phyloP scores from a whole-genome alignment of 2,113 vertebrate species.

The Myodes glareolus region DNA sequence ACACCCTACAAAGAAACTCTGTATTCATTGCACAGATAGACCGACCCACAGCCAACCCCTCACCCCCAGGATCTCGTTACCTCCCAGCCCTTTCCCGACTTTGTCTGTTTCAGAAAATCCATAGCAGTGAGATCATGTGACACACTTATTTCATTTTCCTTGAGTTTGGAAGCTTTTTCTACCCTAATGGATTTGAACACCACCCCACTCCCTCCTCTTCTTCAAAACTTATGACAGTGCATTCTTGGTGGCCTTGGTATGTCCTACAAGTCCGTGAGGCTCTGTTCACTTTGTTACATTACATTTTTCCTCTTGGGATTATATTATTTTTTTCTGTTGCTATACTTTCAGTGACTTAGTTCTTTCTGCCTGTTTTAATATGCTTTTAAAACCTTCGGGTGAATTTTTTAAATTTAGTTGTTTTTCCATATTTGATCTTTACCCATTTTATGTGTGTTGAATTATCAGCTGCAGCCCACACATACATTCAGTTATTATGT shows the following conservation, averaged over 20 bases:
- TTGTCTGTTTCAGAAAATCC: neutral
- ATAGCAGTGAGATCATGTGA: neutral
- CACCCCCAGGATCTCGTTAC: neutral
- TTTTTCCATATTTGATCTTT: neutral
- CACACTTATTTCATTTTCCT: neutral
- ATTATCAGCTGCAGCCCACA: neutral
- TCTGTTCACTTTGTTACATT: neutral
- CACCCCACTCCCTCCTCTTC: neutral
- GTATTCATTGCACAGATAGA: no score
- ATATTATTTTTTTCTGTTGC: neutral
- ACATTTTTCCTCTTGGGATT: neutral
- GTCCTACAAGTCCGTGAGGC: neutral
- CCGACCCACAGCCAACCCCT: no score
- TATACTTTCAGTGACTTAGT: neutral
- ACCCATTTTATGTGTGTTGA: neutral
- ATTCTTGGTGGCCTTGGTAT: no score
- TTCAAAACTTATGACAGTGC: neutral
- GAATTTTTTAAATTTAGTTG: neutral
- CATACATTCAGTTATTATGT: neutral
- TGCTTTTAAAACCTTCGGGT: neutral
- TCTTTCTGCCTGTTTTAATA: neutral
- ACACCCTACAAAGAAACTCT: neutral
- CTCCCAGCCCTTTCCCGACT: neutral
- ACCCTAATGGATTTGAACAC: neutral
- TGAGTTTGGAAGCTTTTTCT: neutral